These are phyloP conservation scores for Erythrocercus mccallii DNA, from an alignment of 2,113 vertebrate species.

Conservation along the genomic window DNA sequence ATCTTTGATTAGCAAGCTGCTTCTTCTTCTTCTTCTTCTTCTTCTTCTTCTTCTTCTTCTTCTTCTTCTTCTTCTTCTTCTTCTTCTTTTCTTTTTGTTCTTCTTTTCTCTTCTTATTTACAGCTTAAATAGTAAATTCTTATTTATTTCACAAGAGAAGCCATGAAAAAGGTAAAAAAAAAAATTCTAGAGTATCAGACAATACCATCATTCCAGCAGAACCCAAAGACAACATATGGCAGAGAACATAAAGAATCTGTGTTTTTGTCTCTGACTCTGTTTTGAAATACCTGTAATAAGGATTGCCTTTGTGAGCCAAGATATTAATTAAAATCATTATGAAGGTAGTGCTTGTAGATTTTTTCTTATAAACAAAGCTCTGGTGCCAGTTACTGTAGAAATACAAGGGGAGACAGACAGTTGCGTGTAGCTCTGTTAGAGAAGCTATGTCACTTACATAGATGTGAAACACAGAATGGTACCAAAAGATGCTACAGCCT, in stretches of 20 bases:
- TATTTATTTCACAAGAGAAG: not conserved
- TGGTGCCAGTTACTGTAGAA: not conserved
- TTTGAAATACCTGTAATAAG: not conserved
- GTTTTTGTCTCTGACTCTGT: not conserved
- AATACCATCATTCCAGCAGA: not conserved
- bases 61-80: not conserved
- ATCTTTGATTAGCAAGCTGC: not conserved
- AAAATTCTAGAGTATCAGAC: not conserved
- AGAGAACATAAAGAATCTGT: not conserved
- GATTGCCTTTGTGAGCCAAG: not conserved
- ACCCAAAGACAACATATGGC: not conserved
- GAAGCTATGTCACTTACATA: not conserved
- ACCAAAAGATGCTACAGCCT: fast-evolving
- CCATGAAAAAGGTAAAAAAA: not conserved
- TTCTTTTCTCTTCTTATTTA: not conserved
- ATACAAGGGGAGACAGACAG: not conserved
- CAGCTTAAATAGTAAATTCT: not conserved
- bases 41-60: not conserved
- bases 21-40: not conserved
- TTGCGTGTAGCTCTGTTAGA: not conserved
- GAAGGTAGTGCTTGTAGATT: not conserved
- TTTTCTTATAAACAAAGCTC: not conserved
- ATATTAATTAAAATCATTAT: not conserved
- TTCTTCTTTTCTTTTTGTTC: not conserved
- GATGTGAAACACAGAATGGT: not conserved